A percentile compares a stretch with the other conserved stretches of the same genome.
Conservation (phyloP, 2,113 vertebrate genomes). For the Amphiprion ocellaris region DNA sequence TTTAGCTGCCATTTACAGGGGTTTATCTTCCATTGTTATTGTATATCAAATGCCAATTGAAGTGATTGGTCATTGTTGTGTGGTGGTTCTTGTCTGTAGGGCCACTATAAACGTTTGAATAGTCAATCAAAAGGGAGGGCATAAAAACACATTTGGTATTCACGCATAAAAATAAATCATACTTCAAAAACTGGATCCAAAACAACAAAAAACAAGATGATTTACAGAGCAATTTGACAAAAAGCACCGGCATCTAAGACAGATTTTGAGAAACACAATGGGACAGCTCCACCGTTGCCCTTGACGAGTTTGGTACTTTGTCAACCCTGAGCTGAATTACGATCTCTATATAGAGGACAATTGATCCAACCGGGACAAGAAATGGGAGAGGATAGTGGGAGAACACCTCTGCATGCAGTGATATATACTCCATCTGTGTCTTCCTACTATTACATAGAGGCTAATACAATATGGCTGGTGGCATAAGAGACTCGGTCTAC, state of each 20-base stretch:
- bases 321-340: slow-evolving; percentile 52
- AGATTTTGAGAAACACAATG: slow-evolving; percentile 23
- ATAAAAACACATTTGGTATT: not conserved
- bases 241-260: not conserved
- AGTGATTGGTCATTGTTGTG: slow-evolving; percentile 49
- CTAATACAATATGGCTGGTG: slow-evolving; percentile 35
- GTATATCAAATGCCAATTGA: slow-evolving; percentile 16
- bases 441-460: slow-evolving; percentile 31
- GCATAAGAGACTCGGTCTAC: slow-evolving; percentile 34
- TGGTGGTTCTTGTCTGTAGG: slow-evolving; percentile 1
- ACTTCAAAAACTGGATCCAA: not conserved
- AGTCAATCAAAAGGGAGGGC: slow-evolving; percentile 26
- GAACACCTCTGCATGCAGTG: slow-evolving; percentile 40
- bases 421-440: slow-evolving; percentile 53
- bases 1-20: slow-evolving; percentile 21
- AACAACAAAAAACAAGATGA: slow-evolving; percentile 11
- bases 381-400: slow-evolving; percentile 26
- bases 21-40: slow-evolving; percentile 14
- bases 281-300: slow-evolving; percentile 20
- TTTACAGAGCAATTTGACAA: slow-evolving; percentile 8
- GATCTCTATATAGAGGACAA: slow-evolving; percentile 54
- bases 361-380: slow-evolving; percentile 45
- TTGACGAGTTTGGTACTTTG: slow-evolving; percentile 42
- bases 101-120: slow-evolving; percentile 28
- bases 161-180: not conserved